Evolutionary conservation across 2,113 vertebrate genomes (phyloP), one percentile per base, ranked within the genome.

Genomic region (Cacatua alba): DNA sequence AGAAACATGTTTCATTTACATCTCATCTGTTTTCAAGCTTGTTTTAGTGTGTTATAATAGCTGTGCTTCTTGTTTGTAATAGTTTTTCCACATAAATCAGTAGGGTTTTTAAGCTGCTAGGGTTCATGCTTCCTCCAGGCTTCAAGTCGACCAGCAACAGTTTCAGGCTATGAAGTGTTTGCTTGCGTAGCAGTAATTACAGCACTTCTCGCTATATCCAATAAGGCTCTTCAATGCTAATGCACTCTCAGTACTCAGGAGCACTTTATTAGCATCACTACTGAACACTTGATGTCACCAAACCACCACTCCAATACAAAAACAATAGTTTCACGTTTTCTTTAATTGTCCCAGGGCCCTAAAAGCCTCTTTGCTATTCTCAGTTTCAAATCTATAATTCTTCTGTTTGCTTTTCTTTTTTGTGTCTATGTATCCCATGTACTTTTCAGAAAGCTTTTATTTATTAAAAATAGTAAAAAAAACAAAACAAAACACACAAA

Each of bases 121-220:
- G 48, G 29, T 15, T 82, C 0, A 1, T 19, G 26, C 55, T 84
- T 75, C 21, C 55, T 53, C 11, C 33, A 72, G 63, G 18, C 33
- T 77, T 82, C 2, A 1, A 14, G 5, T 23, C 1, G 1, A 17
- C 25, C 3, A 5, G 4, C 12, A 53, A 25, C 26, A 49, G 55
- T 41, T 79, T 72, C 2, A 7, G 25, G 23, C 48, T 28, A 33
- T 48, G 11, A 23, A 78, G 39, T 6, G 24, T 65, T 43, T 82
- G 43, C 48, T 90, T 72, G 87, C 9, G 4, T 2, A 69, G 53
- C 33, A 65, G 29, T 25, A 26, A 33, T 48, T 51, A 24, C 9
- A 68, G 68, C 33, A 23, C 55, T 70, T 59, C 62, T 72, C 28
- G 5, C 51, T 31, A 1, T 37, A 33, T 26, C 10, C 51, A 59